Evolutionary conservation across 1,140 invertebrate genomes (phyloP), one percentile per base, ranked within the genome.

Genomic region (Eufriesea mexicana): DNA sequence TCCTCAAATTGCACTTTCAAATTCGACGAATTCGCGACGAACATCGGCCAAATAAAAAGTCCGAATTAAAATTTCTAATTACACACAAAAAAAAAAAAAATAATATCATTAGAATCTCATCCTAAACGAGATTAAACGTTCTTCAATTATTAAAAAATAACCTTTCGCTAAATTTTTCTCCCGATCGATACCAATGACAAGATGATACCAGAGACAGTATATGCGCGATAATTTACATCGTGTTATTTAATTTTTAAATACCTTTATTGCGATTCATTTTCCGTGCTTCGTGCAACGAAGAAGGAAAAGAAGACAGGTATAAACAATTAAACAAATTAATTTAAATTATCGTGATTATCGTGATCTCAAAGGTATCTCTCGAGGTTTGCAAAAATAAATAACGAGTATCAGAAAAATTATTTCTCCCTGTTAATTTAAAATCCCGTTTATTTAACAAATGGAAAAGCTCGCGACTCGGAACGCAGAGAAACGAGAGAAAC

Each of bases 11-110:
- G 1, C 20, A 18, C 35, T 61, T 66, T 25, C 20, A 54, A 0
- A 51, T 62, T 59, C 64, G 54, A 12, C 35, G 28, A 67, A 64
- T 42, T 64, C 62, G 62, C 62, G 62, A 66, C 35, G 18, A 66
- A 66, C 20, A 66, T 42, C 62, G 62, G 20, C 23, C 4, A 12
- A 49, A 12, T 49, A 10, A 49, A 49, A 49, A 49, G 5, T 10
- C 8, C 28, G 20, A 66, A 42, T 23, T 42, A 6, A 12, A 42
- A 64, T 12, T 42, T 12, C 20, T 0, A 12, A 10, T 10, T n/a
- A n/a, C n/a, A n/a, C n/a, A n/a, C n/a, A n/a, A n/a, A 12, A 12
- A 49, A 12, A 49, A 12, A 5, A 49, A 10, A 49, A 49, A 49
- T 4, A 49, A 35, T 2, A 35, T 35, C 35, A 4, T 35, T 35